Evolutionary conservation across 2,888 invertebrate species (phyloP), one percentile per base, ranked within the genome.

Genomic region (Leptinotarsa juncta): DNA sequence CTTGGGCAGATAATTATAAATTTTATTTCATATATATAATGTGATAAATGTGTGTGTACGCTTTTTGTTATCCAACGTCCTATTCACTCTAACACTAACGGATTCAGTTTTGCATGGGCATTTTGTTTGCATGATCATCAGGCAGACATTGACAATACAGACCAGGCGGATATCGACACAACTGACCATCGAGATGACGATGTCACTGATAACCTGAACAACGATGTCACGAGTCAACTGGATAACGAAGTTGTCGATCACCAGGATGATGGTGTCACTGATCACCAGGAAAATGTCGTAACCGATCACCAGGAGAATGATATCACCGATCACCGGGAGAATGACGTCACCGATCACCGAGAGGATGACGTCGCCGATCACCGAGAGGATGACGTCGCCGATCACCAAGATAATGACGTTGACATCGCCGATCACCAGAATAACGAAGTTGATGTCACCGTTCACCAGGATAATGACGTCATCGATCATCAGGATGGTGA

Each of bases 51-150:
- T n/a, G 42, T 62, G n/a, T 42, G 26, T 62, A 10, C 32, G 62
- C 62, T 62, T 62, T 32, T 32, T 62, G 26, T 32, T n/a, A 62
- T n/a, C 62, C 32, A 42, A n/a, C 32, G 5, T 62, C 26, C 10
- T 12, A n/a, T 16, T 62, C 62, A 62, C n/a, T 42, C 62, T 62
- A 62, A 62, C 62, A 62, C 62, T 62, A 62, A 60, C 65, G 18
- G 57, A 72, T 69, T 50, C 57, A 78, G 77, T 71, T 66, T 77
- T 78, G 83, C 83, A 84, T 83, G 83, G 82, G 79, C 79, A 79
- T 83, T 83, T 80, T 84, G 81, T 83, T 84, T 85, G 84, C 85
- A 85, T 85, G 84, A 81, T 82, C 81, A 78, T 82, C 84, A 84
- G 83, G 81, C 79, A 72, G 79, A 77, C 77, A 81, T 73, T 80